Base-by-base conservation (phyloP, 1,140 invertebrate species). In the Pseudobourletiella spinata region DNA sequence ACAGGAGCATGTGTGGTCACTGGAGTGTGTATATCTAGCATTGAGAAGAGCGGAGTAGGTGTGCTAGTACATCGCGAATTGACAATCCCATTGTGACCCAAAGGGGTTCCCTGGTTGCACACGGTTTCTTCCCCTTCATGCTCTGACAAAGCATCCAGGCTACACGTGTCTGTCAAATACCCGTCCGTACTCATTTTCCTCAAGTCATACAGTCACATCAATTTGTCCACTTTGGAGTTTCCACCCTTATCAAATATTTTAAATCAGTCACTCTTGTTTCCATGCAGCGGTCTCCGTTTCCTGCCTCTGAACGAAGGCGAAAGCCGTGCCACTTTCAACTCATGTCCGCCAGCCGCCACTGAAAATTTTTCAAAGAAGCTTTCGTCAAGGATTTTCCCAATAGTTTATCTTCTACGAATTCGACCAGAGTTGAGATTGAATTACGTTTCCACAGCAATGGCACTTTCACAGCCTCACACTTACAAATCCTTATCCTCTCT, bases 91-190 rank as follows among this genome's bases (percentile, higher is more conserved):
- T n/a, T n/a, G n/a, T n/a, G n/a, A n/a, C n/a, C n/a, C n/a, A n/a
- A n/a, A 26, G 51, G 22, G 6, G 51, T 54, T 48, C 11, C 18
- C 22, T 6, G 46, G 8, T 11, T 11, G n/a, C 11, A 39, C n/a
- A 39, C 16, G 14, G 11, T 57, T 15, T 57, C 8, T 22, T 32
- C 18, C 24, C 30, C 50, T 4, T 22, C 50, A 8, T 28, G 22
- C 50, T 54, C 59, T 14, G 59, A 52, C 24, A 42, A 25, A 11
- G 59, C 22, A 52, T 61, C 59, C 25, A 61, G 28, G 22, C 48
- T 60, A 2, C 25, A 35, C 42, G 59, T 29, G 24, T 60, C 50
- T 3, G 48, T 61, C 16, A 59, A 30, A 48, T 30, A 2, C n/a
- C n/a, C 28, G 1, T 50, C 29, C 11, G 28, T 51, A 51, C 29